These are phyloP conservation scores for Pipistrellus kuhlii DNA, from an alignment of 2,797 vertebrate genomes.

Conservation along the genomic window DNA sequence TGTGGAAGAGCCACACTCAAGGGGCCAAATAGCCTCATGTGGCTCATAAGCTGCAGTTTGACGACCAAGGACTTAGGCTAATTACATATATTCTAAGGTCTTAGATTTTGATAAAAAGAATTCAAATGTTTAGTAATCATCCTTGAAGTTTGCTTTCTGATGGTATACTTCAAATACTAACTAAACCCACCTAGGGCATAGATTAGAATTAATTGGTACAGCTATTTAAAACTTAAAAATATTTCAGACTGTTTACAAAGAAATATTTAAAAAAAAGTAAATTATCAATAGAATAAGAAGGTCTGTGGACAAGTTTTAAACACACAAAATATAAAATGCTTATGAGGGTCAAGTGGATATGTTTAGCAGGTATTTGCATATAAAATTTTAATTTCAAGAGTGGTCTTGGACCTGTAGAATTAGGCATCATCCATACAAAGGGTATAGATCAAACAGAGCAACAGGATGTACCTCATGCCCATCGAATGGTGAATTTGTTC, in stretches of 20 bases:
- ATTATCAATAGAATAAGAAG: conserved; percentile 1
- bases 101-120: conserved; percentile 29
- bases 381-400: background rate
- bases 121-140: conserved; percentile 20
- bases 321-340: background rate
- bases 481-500: background rate
- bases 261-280: conserved; percentile 14
- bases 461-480: background rate
- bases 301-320: background rate
- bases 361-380: background rate
- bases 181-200: background rate
- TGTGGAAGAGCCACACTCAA: too few relatives aligned
- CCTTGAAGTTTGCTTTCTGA: conserved; percentile 1
- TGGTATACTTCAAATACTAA: background rate
- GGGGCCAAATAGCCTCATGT: too few relatives aligned
- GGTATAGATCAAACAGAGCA: background rate
- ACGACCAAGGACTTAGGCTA: background rate
- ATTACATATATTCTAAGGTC: background rate
- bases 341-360: background rate
- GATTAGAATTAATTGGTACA: background rate
- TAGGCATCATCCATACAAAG: background rate
- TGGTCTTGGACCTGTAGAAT: background rate
- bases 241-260: background rate
- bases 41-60: too few relatives aligned
- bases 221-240: conserved; percentile 40